Base-by-base conservation (phyloP, 1,140 invertebrate species). In the Eupristina koningsbergeri region DNA sequence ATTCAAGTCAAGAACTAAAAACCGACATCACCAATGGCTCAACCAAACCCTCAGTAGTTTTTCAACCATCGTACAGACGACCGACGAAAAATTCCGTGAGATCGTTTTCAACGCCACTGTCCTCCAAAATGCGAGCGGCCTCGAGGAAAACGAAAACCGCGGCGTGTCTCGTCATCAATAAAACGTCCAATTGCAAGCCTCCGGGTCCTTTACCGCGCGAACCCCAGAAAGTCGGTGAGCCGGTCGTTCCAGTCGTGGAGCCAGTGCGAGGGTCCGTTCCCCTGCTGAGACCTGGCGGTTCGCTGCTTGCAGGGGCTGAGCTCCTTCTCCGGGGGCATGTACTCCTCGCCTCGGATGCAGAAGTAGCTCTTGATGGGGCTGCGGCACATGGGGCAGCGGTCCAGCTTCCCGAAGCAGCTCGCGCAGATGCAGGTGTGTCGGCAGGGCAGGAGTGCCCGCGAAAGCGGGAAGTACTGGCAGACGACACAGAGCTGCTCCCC, bases 361-460 rank as follows among this genome's bases (percentile, higher is more conserved):
- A 97, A 97, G 92, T 96, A 97, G 86, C 95, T 95, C 83, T 95
- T 95, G 85, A 97, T 96, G 9, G 94, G 94, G 84, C 95, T 95
- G 58, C 96, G 93, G 89, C 96, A 97, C 93, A 97, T 96, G 11
- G 96, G 96, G 91, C 96, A 97, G 53, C 95, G 94, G 87, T 96
- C 95, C 64, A 97, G 90, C 89, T 94, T 92, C 89, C 93, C 93
- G 88, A 96, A 95, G 88, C 96, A 97, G 26, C 94, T 93, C 45
- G 95, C 94, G 91, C 96, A 97, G n/a, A 97, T 95, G 87, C 96
- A 97, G 1, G 96, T 96, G 90, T 97, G 96, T 31, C 95, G 93
- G 92, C 96, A 97, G 0, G 96, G 96, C 83, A 97, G 92, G 39
- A 97, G 91, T n/a, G 96, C 96, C 79, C 96, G 93, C 3, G 96